phyloP scores from a whole-genome alignment of 2,797 vertebrate genomes.

The Gila robusta region DNA sequence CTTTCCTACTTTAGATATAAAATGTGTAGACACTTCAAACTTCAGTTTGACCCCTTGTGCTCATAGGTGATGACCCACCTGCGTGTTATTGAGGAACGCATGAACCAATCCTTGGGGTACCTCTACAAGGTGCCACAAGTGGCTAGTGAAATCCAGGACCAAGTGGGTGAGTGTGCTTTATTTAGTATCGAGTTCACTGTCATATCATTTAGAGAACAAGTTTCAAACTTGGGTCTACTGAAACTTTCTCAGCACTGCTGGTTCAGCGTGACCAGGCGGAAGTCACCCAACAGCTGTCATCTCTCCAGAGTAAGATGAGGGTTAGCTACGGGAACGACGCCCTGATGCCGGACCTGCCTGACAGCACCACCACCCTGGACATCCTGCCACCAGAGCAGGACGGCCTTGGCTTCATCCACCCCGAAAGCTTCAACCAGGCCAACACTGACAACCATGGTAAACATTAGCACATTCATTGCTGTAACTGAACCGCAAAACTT shows the following conservation, averaged over 20 bases:
- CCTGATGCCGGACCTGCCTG: slow-evolving; percentile 93
- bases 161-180: slow-evolving; percentile 86
- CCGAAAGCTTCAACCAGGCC: slow-evolving; percentile 93
- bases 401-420: slow-evolving; percentile 92
- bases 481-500: neutral
- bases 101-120: slow-evolving; percentile 95
- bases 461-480: neutral
- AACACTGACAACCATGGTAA: slow-evolving; percentile 98
- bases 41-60: neutral
- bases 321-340: slow-evolving; percentile 97
- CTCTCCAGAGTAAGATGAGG: slow-evolving; percentile 90
- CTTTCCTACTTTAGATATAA: neutral
- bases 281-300: slow-evolving; percentile 92
- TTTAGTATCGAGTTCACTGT: neutral
- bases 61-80: slow-evolving; percentile 94
- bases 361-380: slow-evolving; percentile 92
- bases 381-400: slow-evolving; percentile 86
- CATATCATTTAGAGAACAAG: neutral
- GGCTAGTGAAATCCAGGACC: slow-evolving; percentile 93
- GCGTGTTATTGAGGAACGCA: slow-evolving; percentile 95
- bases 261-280: slow-evolving; percentile 93
- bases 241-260: slow-evolving; percentile 81
- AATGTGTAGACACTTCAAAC: neutral
- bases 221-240: slow-evolving; percentile 24
- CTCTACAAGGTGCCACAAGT: slow-evolving; percentile 95